Evolutionary conservation across 64 coral and sea anemone species (phyloP), one percentile per base, ranked within the genome.

Genomic region (Hydrozoanthus tunicans): DNA sequence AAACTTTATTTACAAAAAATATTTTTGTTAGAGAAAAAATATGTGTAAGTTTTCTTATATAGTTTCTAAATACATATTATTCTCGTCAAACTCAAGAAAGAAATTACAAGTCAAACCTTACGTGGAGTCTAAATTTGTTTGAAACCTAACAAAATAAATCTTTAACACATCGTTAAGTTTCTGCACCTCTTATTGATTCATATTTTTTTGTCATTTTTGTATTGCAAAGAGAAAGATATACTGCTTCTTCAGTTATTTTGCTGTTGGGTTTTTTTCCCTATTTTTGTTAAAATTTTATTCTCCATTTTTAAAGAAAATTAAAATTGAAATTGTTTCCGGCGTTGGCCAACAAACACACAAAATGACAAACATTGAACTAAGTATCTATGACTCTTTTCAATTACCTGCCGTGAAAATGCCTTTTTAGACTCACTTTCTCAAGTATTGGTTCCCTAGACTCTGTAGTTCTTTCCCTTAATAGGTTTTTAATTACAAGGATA

Each of bases 401-500:
- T 17, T 58, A 55, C 84, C 70, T 88, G 67, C 68, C 67, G 84
- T 73, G 68, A 59, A 58, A 59, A 88, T 13, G 56, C 24, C 70
- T 51, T 75, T 88, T 13, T 15, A 53, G 68, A 43, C 58, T 88
- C 25, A 56, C 60, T 75, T 73, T 73, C 10, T 11, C 10, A 14
- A 23, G 67, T 75, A 57, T 59, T 88, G 53, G 72, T 88, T 88
- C 69, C 70, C 57, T 43, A 70, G 84, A 86, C 27, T 53, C 53
- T 51, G 70, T 75, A 57, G 70, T 73, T 6, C 74, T 88, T 74
- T 88, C 84, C n/a, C 9, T 88, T 88, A 88, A 88, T 88, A 88
- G 84, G 55, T 88, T 88, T 88, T 88, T 88, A 88, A 88, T 88
- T 75, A 75, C 84, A 57, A 74, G 84, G 84, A 88, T 88, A 57